A percentile compares a stretch with the other conserved stretches of the same genome.
Conservation (phyloP, 2,113 vertebrate genomes). For the Gallinago media region DNA sequence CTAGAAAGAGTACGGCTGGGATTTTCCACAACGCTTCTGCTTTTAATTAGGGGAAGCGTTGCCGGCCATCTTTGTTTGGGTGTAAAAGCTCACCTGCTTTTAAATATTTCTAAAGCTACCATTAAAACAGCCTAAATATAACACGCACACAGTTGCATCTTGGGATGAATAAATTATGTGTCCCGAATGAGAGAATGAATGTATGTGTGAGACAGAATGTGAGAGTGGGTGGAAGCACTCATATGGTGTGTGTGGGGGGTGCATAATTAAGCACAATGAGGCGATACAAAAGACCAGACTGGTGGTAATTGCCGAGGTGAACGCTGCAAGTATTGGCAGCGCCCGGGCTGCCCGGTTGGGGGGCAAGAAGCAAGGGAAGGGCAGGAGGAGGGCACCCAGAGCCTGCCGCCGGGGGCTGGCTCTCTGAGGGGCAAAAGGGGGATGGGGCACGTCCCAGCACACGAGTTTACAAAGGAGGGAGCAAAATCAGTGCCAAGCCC, state of each 20-base stretch:
- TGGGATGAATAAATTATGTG: constrained; percentile 75
- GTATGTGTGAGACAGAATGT: constrained; percentile 81
- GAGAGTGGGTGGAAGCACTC: constrained; percentile 78
- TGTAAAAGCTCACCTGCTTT: constrained; percentile 74
- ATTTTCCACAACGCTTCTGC: constrained; percentile 60
- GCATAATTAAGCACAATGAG: constrained; percentile 79
- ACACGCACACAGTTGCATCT: constrained; percentile 70
- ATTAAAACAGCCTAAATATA: constrained; percentile 74
- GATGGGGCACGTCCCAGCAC: neutral
- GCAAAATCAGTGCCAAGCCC: neutral
- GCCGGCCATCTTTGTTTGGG: constrained; percentile 73
- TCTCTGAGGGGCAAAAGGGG: neutral
- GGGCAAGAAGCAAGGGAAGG: constrained; percentile 33
- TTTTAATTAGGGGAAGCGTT: constrained; percentile 69
- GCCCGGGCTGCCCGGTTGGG: neutral
- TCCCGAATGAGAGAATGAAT: constrained; percentile 75
- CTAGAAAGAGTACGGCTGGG: constrained; percentile 51
- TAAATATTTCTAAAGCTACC: constrained; percentile 75
- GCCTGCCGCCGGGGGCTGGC: neutral
- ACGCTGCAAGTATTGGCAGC: constrained; percentile 20
- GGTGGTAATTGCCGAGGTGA: constrained; percentile 71
- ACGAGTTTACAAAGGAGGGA: neutral
- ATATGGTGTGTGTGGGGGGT: constrained; percentile 74
- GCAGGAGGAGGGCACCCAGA: neutral
- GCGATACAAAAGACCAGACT: constrained; percentile 64